Base-by-base conservation (phyloP, 2,888 invertebrate species). In the Sarcophaga variegata region DNA sequence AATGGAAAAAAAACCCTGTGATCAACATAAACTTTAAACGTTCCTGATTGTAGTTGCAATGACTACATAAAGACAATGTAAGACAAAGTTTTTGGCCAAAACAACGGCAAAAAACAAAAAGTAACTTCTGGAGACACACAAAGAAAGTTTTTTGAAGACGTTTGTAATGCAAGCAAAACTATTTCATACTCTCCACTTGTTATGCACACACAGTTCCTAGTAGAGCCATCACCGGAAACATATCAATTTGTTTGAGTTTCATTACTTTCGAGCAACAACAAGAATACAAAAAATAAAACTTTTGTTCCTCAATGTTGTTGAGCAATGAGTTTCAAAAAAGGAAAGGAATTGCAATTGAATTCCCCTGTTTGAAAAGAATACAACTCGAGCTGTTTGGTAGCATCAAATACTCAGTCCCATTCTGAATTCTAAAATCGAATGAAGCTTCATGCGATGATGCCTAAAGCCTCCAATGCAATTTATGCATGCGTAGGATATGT, bases 171-270 rank as follows among this genome's bases (percentile, higher is more conserved):
- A 72, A 64, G 49, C 47, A 49, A 20, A 54, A 54, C 22, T 27
- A 27, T 27, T 62, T 3, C 6, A 5, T 11, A 63, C 70, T 11
- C 27, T 67, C 60, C 59, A 10, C 25, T 67, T 47, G 72, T 47
- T 20, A n/a, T 67, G 25, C 10, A 74, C 27, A n/a, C 27, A 27
- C 20, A 14, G 66, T 27, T n/a, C 47, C 47, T 69, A 60, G 72
- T 67, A 17, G 27, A 74, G 20, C 25, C 22, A 45, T 72, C 60
- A 77, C 22, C 45, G 76, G 80, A 47, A 80, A 76, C 76, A 66
- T 77, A 71, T 76, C 80, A 81, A 85, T 85, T 85, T 81, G 80
- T 81, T 76, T 71, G 45, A 81, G 76, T 85, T 84, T 66, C 37
- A 75, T 71, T 66, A 59, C 25, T 67, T 66, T 76, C 45, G 76